Evolutionary conservation across 2,888 invertebrate genomes (phyloP), one percentile per base, ranked within the genome.

Genomic region (Nymphalis polychloros): DNA sequence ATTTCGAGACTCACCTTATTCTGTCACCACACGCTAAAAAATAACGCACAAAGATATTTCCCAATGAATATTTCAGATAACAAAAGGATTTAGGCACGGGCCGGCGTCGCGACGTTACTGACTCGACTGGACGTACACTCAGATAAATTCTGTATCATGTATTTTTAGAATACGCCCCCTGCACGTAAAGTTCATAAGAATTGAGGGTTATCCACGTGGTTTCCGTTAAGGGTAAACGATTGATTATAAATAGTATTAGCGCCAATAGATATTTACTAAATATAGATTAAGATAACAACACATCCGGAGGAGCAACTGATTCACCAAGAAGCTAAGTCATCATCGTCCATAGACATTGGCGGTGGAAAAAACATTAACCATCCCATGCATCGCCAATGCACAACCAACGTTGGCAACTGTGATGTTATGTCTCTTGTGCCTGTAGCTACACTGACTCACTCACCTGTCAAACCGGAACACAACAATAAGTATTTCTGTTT

Each of bases 151-250:
- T 78, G 79, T 79, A 75, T 77, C 78, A 78, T 77, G 71, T 92
- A 92, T 91, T 89, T 91, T 90, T 92, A 91, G 91, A 90, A 84
- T 82, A 89, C 92, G 92, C 92, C 92, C 92, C 90, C 90, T 89
- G 84, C 81, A 83, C 76, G 81, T 80, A 79, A 81, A 77, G 75
- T 81, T 68, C 69, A 66, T 64, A 68, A 64, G 62, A 46, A 72
- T 63, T 73, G 75, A 74, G 74, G 77, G 79, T 77, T 73, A 75
- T 78, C 80, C 87, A 86, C 87, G 85, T 87, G 87, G 82, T 84
- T 86, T 89, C 89, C 89, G 76, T 70, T 75, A 76, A 79, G 82
- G 87, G 84, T 85, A 82, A 81, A 79, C 63, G 47, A 52, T 63
- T 52, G 41, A 64, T 47, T 68, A 67, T 57, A 48, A 62, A 67